Conservation (phyloP, 2,113 vertebrate genomes). For the Choloepus hoffmanni region DNA sequence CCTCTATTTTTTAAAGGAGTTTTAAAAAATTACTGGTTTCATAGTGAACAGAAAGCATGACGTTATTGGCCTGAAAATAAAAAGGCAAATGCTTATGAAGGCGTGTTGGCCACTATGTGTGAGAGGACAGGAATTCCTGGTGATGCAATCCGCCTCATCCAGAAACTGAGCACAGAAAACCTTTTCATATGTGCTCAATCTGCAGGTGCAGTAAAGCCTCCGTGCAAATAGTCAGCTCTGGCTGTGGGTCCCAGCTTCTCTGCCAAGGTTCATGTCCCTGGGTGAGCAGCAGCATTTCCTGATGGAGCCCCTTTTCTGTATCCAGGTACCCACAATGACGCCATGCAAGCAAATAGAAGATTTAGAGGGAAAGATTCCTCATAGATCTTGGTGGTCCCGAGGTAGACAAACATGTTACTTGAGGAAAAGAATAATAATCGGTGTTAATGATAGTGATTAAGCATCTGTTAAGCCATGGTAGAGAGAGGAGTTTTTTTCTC, state of each 20-base stretch:
- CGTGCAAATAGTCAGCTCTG: slow-evolving; percentile 83
- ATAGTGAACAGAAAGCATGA: slow-evolving; percentile 85
- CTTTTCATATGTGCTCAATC: slow-evolving; percentile 89
- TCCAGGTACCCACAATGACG: slow-evolving; percentile 68
- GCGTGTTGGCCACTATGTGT: slow-evolving; percentile 82
- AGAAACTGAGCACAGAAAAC: slow-evolving; percentile 87
- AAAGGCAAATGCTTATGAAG: slow-evolving; percentile 84
- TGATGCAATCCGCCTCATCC: slow-evolving; percentile 88
- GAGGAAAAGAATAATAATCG: slow-evolving; percentile 19
- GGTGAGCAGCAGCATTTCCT: slow-evolving; percentile 72
- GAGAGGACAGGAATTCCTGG: slow-evolving; percentile 85
- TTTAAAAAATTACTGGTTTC: slow-evolving; percentile 76
- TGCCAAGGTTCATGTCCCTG: slow-evolving; percentile 79
- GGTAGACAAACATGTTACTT: neutral
- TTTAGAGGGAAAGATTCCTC: slow-evolving; percentile 62
- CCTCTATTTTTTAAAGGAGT: slow-evolving; percentile 73
- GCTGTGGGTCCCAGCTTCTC: slow-evolving; percentile 79
- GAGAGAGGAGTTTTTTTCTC: neutral
- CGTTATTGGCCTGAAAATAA: slow-evolving; percentile 85
- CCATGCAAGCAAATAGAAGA: slow-evolving; percentile 72
- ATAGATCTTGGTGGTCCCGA: slow-evolving; percentile 37
- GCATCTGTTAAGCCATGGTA: neutral
- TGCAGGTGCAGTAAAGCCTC: slow-evolving; percentile 87
- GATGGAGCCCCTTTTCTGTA: slow-evolving; percentile 78
- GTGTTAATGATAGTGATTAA: neutral